phyloP scores from a whole-genome alignment of 2,797 vertebrate species.

The Tiaroga cobitis region DNA sequence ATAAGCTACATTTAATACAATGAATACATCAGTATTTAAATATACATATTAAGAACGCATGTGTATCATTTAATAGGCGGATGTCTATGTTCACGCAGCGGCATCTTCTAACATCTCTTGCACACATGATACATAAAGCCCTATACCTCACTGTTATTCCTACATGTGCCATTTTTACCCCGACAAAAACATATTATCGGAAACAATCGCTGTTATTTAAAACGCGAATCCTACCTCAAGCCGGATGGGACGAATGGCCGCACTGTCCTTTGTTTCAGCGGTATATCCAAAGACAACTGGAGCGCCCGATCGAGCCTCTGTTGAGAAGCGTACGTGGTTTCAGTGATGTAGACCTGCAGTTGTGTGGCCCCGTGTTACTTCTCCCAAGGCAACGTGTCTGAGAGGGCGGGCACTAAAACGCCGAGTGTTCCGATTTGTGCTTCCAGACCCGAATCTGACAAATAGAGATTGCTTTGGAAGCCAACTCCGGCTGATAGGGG shows the following conservation, averaged over 20 bases:
- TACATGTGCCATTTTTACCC: neutral
- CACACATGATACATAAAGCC: neutral
- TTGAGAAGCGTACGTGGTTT: slow-evolving; percentile 66
- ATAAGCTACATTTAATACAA: neutral
- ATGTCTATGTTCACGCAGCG: neutral
- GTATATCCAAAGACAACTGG: slow-evolving; percentile 69
- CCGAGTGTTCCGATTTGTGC: slow-evolving; percentile 68
- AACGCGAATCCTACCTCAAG: slow-evolving; percentile 56
- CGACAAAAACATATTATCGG: neutral
- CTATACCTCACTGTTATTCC: neutral
- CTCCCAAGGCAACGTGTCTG: slow-evolving; percentile 85
- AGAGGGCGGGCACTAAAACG: slow-evolving; percentile 68
- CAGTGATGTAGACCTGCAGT: slow-evolving; percentile 68
- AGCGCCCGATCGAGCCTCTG: slow-evolving; percentile 63
- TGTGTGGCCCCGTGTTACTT: slow-evolving; percentile 80
- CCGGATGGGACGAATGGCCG: slow-evolving; percentile 67
- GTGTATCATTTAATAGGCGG: neutral
- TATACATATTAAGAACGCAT: neutral
- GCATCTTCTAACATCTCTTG: slow-evolving; percentile 10
- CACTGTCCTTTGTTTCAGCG: slow-evolving; percentile 71
- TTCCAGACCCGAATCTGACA: slow-evolving; percentile 50
- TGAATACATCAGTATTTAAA: neutral
- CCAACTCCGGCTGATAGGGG: slow-evolving; percentile 72
- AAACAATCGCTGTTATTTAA: neutral
- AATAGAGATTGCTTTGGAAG: slow-evolving; percentile 62